Conservation (phyloP, 2,888 invertebrate species). For the Melipona bicolor region DNA sequence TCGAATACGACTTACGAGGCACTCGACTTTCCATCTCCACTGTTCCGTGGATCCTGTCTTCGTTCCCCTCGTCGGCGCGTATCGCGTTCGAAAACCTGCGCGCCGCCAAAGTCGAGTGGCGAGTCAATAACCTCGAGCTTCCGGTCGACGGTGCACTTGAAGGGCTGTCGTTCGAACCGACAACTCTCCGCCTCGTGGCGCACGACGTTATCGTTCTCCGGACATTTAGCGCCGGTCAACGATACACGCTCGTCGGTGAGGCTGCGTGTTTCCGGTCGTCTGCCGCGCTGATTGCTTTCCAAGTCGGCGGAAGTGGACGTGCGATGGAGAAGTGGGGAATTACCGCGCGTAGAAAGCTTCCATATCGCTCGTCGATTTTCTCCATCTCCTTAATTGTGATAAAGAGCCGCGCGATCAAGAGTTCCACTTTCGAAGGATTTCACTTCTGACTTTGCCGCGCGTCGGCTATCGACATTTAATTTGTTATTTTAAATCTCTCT, state of each 20-base stretch:
- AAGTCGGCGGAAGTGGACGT: neutral
- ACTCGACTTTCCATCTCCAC: neutral
- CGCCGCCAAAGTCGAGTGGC: constrained; percentile 78
- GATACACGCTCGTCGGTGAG: constrained; percentile 65
- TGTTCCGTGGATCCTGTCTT: constrained; percentile 30
- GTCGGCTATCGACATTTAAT: too few relatives aligned
- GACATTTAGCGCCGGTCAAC: constrained; percentile 76
- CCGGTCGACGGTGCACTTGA: constrained; percentile 79
- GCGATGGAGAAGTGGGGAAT: neutral
- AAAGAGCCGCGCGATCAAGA: too few relatives aligned
- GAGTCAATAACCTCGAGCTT: constrained; percentile 82
- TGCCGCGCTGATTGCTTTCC: neutral
- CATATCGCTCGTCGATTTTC: neutral
- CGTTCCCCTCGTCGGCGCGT: constrained; percentile 52
- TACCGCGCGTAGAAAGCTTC: neutral
- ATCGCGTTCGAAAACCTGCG: constrained; percentile 39
- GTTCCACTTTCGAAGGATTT: too few relatives aligned
- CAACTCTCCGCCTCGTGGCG: constrained; percentile 76
- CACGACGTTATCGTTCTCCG: constrained; percentile 79
- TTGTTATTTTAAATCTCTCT: too few relatives aligned
- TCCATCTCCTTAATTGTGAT: neutral
- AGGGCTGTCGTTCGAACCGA: constrained; percentile 81
- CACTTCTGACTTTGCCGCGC: too few relatives aligned
- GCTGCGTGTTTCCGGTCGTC: constrained; percentile 27
- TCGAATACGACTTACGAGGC: too few relatives aligned